Evolutionary conservation across 2,888 invertebrate genomes (phyloP).

Genomic region (Cyrtodaria siliqua): DNA sequence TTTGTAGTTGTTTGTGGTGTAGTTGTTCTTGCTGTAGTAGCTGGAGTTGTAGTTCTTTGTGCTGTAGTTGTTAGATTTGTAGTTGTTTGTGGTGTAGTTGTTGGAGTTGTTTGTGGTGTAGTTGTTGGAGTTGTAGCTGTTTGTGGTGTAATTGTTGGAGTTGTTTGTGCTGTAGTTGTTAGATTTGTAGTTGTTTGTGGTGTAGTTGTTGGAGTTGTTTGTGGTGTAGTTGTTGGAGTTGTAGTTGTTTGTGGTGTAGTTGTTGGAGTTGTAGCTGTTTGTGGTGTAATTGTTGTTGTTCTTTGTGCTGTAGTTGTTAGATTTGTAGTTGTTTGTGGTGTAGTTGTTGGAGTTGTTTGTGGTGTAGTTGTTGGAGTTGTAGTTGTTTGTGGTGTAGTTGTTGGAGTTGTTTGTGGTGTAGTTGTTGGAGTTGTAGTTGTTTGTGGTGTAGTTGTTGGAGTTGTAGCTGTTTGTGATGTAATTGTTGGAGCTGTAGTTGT

Average conservation of each 20-base stretch:
- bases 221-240: too few relatives aligned
- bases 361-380: too few relatives aligned
- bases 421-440: not conserved
- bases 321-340: too few relatives aligned
- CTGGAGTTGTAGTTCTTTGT: not conserved
- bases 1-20: not conserved
- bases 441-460: not conserved
- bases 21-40: not conserved
- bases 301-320: too few relatives aligned
- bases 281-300: not conserved
- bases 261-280: too few relatives aligned
- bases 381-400: not conserved
- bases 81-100: not conserved
- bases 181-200: too few relatives aligned
- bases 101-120: not conserved
- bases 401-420: not conserved
- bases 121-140: not conserved
- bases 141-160: not conserved
- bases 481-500: not conserved
- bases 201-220: too few relatives aligned
- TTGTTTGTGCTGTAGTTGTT: too few relatives aligned
- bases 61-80: not conserved
- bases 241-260: too few relatives aligned
- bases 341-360: too few relatives aligned
- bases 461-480: not conserved